These are phyloP conservation scores for Drosophila yooni DNA, from an alignment of 2,888 invertebrate genomes.

Conservation along the genomic window DNA sequence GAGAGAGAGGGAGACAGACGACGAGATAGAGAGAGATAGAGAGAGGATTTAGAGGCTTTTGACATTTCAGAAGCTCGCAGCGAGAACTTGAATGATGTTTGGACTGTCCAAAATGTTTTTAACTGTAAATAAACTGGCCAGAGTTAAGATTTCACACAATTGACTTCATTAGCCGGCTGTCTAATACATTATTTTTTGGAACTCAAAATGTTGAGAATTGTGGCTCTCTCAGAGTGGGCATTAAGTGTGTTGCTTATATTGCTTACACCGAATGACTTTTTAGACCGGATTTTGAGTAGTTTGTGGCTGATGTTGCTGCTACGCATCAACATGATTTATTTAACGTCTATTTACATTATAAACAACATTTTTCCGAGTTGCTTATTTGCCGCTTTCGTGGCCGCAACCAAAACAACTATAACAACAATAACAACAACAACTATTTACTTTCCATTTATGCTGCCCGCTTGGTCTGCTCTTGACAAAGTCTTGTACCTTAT, in stretches of 20 bases:
- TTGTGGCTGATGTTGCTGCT: slow-evolving; percentile 40
- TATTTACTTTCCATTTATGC: slow-evolving; percentile 77
- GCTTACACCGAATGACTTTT: slow-evolving; percentile 66
- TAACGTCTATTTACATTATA: slow-evolving; percentile 69
- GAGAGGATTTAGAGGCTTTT: neutral
- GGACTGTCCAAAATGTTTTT: slow-evolving; percentile 1
- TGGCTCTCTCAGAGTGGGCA: slow-evolving; percentile 8
- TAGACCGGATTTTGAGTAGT: slow-evolving; percentile 65
- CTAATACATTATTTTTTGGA: slow-evolving; percentile 4
- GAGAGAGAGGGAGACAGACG: neutral
- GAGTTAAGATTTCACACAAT: slow-evolving; percentile 45
- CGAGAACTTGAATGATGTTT: slow-evolving; percentile 37
- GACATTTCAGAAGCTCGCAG: neutral
- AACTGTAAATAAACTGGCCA: slow-evolving; percentile 50
- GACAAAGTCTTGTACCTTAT: slow-evolving; percentile 81
- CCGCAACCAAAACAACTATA: slow-evolving; percentile 34
- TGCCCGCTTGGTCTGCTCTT: slow-evolving; percentile 59
- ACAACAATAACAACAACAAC: slow-evolving; percentile 54
- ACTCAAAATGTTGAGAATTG: neutral
- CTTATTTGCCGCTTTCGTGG: slow-evolving; percentile 53
- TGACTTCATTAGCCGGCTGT: slow-evolving; percentile 47
- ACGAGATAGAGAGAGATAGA: neutral
- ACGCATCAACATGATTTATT: slow-evolving; percentile 77
- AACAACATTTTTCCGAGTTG: slow-evolving; percentile 54
- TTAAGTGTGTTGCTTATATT: slow-evolving; percentile 52